Percentiles rank a stretch among this genome's conserved stretches.
Conservation (phyloP, 2,888 invertebrate genomes). For the Dinocampus coccinellae region DNA sequence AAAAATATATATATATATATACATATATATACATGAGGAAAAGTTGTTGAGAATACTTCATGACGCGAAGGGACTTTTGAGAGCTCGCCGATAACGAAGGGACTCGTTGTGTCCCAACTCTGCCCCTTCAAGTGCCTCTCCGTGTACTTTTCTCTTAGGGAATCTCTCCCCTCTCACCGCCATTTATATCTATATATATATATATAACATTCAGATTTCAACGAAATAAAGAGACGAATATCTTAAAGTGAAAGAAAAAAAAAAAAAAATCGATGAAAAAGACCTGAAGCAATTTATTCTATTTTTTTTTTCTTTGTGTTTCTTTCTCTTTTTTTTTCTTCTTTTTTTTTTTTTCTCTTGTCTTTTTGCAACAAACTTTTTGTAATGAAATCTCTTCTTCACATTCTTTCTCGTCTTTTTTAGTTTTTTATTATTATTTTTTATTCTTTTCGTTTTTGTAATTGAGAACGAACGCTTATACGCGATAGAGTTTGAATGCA, state of each 20-base stretch:
- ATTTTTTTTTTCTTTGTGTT: background rate
- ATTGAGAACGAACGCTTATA: background rate
- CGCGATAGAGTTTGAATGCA: background rate
- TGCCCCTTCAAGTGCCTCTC: constrained; percentile 47
- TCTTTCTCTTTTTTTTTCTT: background rate
- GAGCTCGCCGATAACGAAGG: constrained; percentile 50
- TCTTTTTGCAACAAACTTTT: background rate
- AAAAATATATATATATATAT: too few species aligned
- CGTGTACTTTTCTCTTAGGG: constrained; percentile 29
- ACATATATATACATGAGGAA: too few species aligned
- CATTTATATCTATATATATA: constrained; percentile 6
- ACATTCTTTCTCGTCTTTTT: background rate
- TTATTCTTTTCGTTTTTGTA: background rate
- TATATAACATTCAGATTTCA: constrained; percentile 19
- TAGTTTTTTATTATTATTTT: too few species aligned
- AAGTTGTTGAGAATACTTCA: constrained; percentile 49
- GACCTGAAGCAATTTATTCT: background rate
- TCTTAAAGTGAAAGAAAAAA: constrained; percentile 2
- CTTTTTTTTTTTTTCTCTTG: background rate
- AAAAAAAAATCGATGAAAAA: constrained; percentile 21
- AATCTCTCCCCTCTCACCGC: constrained; percentile 6
- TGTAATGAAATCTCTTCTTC: background rate
- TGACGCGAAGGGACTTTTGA: constrained; percentile 36
- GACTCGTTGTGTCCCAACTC: constrained; percentile 34
- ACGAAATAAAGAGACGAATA: constrained; percentile 10